Evolutionary conservation across 2,113 vertebrate species (phyloP).

Genomic region (Penelope pileata): DNA sequence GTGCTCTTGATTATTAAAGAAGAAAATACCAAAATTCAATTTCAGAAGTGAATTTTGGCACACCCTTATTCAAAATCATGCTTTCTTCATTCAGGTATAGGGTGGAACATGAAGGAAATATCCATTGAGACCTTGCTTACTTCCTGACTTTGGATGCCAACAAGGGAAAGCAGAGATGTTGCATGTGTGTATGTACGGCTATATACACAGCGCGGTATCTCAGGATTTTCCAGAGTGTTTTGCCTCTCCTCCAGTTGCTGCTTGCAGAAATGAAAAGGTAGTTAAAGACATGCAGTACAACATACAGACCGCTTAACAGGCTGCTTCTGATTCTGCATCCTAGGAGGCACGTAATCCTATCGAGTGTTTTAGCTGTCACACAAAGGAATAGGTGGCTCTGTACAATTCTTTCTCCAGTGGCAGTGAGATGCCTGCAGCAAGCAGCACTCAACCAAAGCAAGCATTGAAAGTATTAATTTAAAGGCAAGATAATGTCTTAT

Average conservation of each 20-base stretch:
- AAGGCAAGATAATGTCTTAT: background rate
- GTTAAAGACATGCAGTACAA: background rate
- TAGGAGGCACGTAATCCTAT: background rate
- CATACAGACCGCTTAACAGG: background rate
- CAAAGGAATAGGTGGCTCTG: background rate
- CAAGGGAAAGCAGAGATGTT: background rate
- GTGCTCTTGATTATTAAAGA: background rate
- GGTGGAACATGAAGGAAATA: background rate
- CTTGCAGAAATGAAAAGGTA: background rate
- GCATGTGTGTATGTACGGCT: background rate
- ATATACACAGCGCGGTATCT: background rate
- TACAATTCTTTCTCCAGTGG: background rate
- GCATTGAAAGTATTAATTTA: conserved; percentile 5
- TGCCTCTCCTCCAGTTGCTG: background rate
- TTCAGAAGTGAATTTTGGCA: background rate
- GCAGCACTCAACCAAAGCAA: background rate
- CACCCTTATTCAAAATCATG: background rate
- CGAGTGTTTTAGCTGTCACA: background rate
- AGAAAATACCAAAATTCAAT: background rate
- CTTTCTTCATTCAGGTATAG: background rate
- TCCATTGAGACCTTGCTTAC: background rate
- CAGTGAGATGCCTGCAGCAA: background rate
- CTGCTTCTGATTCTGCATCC: conserved; percentile 10
- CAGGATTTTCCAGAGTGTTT: background rate
- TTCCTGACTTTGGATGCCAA: background rate